Evolutionary conservation across 2,888 invertebrate genomes (phyloP), one percentile per base, ranked within the genome.

Genomic region (Caenorhabditis becei): DNA sequence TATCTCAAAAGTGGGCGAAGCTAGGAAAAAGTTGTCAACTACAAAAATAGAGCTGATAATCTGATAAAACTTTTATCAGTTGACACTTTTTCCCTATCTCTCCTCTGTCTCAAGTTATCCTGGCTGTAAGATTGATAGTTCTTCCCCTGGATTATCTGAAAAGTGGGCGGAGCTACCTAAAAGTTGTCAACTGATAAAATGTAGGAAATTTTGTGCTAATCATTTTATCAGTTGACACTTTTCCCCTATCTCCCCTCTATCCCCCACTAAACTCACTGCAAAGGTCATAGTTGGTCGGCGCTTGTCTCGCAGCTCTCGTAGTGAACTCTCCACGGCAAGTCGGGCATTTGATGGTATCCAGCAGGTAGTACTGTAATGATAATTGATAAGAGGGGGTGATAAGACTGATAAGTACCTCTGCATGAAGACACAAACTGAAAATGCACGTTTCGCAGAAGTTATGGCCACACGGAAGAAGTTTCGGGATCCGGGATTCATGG

Each of bases 381-480:
- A 10, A 5, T 10, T 3, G 16, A 14, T 41, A 11, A 41, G 41
- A 41, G 3, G 3, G 5, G 41, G 16, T 14, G 3, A 14, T 3
- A 5, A 41, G 8, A 5, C 41, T 11, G 8, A 10, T 10, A 16
- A 5, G 41, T 61, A 89, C 89, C 84, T 89, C 83, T 53, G 86
- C 86, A 81, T 88, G 87, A 65, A 82, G 85, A 67, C 87, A 87
- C 8, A 89, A 79, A 8, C 85, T 84, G 72, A 83, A 87, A 51
- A 89, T 84, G 70, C 89, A 89, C 23, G 84, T 74, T 32, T 85
- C 83, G 65, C 89, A 89, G 66, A 90, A 89, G 69, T 88, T 89
- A 82, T 89, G 89, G 8, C 89, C 89, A 61, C 89, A 89, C 23
- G 89, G 89, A 14, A 89, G 82, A n/a, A 89, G 61, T 53, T 89